These are phyloP conservation scores for Hemibates koningsi DNA, from an alignment of 2,113 vertebrate species.

Conservation along the genomic window DNA sequence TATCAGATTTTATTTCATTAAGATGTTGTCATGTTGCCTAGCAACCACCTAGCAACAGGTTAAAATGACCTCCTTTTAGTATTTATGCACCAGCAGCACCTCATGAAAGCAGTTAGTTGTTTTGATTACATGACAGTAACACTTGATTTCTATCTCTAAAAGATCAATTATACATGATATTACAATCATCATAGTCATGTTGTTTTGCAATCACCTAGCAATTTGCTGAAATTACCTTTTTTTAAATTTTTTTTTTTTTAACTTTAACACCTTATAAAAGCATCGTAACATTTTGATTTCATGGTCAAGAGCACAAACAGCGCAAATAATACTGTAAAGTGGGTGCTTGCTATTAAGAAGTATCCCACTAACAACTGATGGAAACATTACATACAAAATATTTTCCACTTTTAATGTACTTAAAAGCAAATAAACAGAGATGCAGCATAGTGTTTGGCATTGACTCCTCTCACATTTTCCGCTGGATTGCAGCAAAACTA, in stretches of 20 bases:
- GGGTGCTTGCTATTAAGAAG: not conserved
- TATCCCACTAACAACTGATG: not conserved
- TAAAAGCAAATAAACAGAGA: not conserved
- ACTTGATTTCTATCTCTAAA: not conserved
- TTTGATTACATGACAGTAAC: not conserved
- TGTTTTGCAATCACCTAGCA: not conserved
- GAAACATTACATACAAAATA: not conserved
- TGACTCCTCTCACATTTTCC: not conserved
- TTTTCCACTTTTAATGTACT: not conserved
- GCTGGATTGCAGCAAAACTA: not conserved
- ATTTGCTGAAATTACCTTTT: not conserved
- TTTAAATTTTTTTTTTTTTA: accelerated
- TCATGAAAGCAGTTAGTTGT: not conserved
- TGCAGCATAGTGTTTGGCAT: not conserved
- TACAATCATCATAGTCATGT: not conserved
- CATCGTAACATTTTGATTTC: not conserved
- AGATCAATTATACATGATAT: not conserved
- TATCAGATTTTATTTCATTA: not conserved
- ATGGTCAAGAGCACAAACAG: not conserved
- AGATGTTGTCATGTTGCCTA: not conserved
- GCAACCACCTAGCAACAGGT: not conserved
- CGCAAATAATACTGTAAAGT: not conserved
- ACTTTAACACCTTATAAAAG: not conserved
- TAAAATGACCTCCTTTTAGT: not conserved
- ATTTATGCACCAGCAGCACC: not conserved